Conservation (phyloP, 2,888 invertebrate genomes). For the Platycnemis pennipes region DNA sequence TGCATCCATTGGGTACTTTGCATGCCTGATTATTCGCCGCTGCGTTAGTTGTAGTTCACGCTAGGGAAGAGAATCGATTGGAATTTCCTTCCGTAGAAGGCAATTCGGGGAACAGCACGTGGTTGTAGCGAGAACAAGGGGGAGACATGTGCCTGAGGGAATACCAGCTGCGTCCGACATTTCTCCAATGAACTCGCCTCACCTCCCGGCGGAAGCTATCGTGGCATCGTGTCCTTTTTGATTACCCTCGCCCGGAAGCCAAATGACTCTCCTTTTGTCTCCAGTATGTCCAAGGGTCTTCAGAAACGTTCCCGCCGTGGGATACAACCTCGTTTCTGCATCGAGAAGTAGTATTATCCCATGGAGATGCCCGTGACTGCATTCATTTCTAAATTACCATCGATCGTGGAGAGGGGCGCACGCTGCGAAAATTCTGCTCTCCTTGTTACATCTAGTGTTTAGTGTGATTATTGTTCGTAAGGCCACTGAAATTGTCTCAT, state of each 20-base stretch:
- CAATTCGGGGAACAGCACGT: neutral
- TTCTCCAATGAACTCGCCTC: constrained; percentile 11
- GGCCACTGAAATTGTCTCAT: no score
- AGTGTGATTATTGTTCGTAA: no score
- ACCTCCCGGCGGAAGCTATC: neutral
- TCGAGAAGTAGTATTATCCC: no score
- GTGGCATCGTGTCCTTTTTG: neutral
- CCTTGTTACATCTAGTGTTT: no score
- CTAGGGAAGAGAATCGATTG: neutral
- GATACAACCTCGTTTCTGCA: neutral
- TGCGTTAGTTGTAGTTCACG: neutral
- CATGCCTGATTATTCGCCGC: neutral
- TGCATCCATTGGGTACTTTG: no score
- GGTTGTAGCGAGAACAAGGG: neutral
- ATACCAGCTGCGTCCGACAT: constrained; percentile 8
- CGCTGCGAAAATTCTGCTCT: no score
- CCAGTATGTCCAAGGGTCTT: neutral
- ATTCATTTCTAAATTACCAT: no score
- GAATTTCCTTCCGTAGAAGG: neutral
- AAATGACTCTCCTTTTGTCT: neutral
- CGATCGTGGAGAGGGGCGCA: no score
- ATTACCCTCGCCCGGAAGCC: neutral
- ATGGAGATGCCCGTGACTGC: no score
- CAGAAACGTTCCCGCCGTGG: neutral
- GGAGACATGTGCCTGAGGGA: neutral